Evolutionary conservation across 2,113 vertebrate species (phyloP), one percentile per base, ranked within the genome.

Genomic region (Scortum barcoo): DNA sequence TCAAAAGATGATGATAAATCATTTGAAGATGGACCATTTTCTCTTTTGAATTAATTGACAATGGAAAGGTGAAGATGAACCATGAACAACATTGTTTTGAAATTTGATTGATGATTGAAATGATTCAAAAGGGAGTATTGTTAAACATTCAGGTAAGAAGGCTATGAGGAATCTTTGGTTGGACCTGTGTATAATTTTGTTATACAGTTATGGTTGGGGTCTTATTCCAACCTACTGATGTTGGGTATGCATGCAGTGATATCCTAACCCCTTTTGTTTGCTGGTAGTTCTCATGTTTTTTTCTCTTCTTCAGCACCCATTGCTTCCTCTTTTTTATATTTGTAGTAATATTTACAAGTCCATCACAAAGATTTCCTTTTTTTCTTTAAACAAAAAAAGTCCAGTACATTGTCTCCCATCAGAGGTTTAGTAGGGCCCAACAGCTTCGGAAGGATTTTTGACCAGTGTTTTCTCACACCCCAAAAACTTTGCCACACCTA

Each of bases 381-480:
- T 51, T 84, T 69, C 58, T 87, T 86, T 76, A 42, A 38, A 16
- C 14, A 61, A 33, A 36, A 42, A 26, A 54, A 36, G 63, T 57
- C 40, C 16, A 90, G 83, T 91, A 91, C 92, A 95, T 94, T 95
- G 94, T 96, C 95, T 96, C 95, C 96, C 94, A 93, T 96, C 94
- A 96, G 96, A 92, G 95, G 95, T 89, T 95, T 94, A 73, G 84
- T 90, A 72, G 94, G 93, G 95, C 96, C 96, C 95, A 95, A 96
- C 95, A 95, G 96, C 95, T 96, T 96, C 91, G 97, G 97, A 99
- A 99, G 98, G 98, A 98, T 99, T 99, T 99, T 99, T 99, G 98
- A 99, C 98, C 97, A 99, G 97, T 97, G 97, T 97, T 97, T 96
- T 97, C 93, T 91, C 86, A 87, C 91, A 88, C 90, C 87, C 86